phyloP scores from a whole-genome alignment of 2,797 vertebrate species.

The Sebastes taczanowskii region DNA sequence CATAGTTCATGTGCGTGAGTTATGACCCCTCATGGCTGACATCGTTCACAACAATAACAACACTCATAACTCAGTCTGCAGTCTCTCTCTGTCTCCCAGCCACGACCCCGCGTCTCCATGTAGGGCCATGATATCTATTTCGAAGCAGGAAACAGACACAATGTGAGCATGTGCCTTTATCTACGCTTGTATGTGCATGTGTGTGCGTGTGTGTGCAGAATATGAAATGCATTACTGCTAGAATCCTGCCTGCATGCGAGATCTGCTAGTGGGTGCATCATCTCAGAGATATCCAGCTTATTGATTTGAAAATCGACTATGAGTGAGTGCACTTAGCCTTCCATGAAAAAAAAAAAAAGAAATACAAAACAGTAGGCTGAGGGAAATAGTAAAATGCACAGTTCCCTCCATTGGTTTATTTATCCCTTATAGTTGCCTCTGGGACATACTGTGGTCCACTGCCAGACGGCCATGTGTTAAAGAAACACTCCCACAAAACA shows the following conservation, averaged over 20 bases:
- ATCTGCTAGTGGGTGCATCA: conserved; percentile 33
- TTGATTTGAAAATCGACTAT: conserved; percentile 57
- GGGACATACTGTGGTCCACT: background rate
- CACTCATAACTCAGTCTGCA: conserved; percentile 41
- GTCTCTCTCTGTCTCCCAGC: background rate
- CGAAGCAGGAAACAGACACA: conserved; percentile 56
- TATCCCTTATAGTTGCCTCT: conserved; percentile 17
- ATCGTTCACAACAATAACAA: conserved; percentile 58
- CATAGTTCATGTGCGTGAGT: conserved; percentile 35
- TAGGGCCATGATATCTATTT: conserved; percentile 38
- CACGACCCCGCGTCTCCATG: background rate
- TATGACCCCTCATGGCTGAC: conserved; percentile 42
- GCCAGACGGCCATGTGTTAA: conserved; percentile 23
- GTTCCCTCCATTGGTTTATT: conserved; percentile 39
- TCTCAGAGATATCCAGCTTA: conserved; percentile 53
- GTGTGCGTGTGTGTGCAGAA: conserved; percentile 8
- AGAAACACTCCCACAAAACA: conserved; percentile 1
- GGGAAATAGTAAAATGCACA: conserved; percentile 18
- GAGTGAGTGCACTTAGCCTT: conserved; percentile 54
- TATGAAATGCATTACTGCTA: conserved; percentile 23
- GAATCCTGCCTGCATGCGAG: conserved; percentile 14
- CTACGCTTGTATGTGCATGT: background rate
- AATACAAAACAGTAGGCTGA: background rate
- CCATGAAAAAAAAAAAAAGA: background rate
- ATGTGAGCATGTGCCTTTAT: conserved; percentile 12